Evolutionary conservation across 2,888 invertebrate species (phyloP), one percentile per base, ranked within the genome.

Genomic region (Dryadula phaetusa): DNA sequence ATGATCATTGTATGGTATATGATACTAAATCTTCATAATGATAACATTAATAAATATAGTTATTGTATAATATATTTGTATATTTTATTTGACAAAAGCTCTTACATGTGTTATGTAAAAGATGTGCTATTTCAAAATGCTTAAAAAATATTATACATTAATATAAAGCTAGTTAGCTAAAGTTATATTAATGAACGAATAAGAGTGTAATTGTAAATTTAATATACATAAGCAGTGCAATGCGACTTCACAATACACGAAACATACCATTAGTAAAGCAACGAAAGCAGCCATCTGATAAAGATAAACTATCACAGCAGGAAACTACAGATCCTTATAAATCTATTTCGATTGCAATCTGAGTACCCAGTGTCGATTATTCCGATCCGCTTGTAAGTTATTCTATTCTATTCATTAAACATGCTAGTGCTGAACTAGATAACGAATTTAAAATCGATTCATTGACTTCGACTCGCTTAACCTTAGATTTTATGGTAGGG

Each of bases 361-460:
- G 86, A 90, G 89, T 84, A 86, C 84, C 81, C 82, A 79, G 90
- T 87, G 90, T 89, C 91, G 90, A 92, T 92, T 91, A 92, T 90
- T 86, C 86, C 84, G 88, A 89, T 86, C 83, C 83, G 82, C 81
- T 76, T 84, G 87, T 90, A 88, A 90, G 84, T 90, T 91, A 90
- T 88, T 84, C 86, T 85, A 82, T 83, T 86, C 88, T 84, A 90
- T 91, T 91, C 90, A 90, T 89, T 91, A 85, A 87, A 87, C 85
- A 82, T 81, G 79, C 80, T 83, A 79, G 80, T 80, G 78, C 78
- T 78, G 79, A 81, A 79, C 79, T 78, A 84, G 90, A 89, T 90
- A 89, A 83, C 85, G 84, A 82, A 85, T 85, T 85, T 81, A 82
- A 82, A 84, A 85, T 84, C 85, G 80, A 84, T 85, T 82, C 81